A percentile compares a stretch with the other conserved stretches of the same genome.
Evolutionary conservation across 2,113 vertebrate species (phyloP).

Genomic region (Zootoca vivipara): DNA sequence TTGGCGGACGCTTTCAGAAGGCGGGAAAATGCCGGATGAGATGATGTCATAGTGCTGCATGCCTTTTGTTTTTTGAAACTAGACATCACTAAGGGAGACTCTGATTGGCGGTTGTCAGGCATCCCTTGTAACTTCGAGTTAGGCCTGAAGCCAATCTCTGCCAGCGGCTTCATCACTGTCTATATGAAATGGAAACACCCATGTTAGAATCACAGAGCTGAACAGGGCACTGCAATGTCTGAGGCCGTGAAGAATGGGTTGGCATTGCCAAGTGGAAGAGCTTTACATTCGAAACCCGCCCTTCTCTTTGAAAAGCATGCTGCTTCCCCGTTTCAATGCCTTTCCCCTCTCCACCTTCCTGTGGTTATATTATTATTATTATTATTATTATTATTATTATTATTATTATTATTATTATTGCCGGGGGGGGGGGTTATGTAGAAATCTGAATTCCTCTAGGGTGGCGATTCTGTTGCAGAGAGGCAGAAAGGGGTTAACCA

Average conservation of each 20-base stretch:
- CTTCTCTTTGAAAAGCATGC: slow-evolving; percentile 5
- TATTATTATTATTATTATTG: slow-evolving; percentile 19
- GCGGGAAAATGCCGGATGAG: too few relatives aligned
- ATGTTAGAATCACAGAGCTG: slow-evolving; percentile 21
- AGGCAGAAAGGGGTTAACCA: slow-evolving; percentile 73
- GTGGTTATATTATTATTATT: too few relatives aligned
- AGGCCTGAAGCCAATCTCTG: background rate
- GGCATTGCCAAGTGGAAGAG: accelerated
- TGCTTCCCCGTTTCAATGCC: background rate
- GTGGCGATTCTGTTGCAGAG: slow-evolving; percentile 38
- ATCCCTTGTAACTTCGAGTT: background rate
- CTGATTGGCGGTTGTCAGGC: background rate
- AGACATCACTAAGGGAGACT: background rate
- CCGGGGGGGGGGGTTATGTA: too few relatives aligned
- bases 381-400: slow-evolving; percentile 7
- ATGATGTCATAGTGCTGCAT: background rate
- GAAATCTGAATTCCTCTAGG: slow-evolving; percentile 40
- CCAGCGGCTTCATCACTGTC: background rate
- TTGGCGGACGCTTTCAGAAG: background rate
- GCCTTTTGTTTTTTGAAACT: too few relatives aligned
- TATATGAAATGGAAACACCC: background rate
- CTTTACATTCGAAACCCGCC: slow-evolving; percentile 21
- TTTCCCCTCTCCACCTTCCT: slow-evolving; percentile 23
- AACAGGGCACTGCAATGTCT: slow-evolving; percentile 27
- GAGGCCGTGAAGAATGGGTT: slow-evolving; percentile 31